phyloP scores from a whole-genome alignment of 1,140 invertebrate genomes.

The Scaptomyza graminum region DNA sequence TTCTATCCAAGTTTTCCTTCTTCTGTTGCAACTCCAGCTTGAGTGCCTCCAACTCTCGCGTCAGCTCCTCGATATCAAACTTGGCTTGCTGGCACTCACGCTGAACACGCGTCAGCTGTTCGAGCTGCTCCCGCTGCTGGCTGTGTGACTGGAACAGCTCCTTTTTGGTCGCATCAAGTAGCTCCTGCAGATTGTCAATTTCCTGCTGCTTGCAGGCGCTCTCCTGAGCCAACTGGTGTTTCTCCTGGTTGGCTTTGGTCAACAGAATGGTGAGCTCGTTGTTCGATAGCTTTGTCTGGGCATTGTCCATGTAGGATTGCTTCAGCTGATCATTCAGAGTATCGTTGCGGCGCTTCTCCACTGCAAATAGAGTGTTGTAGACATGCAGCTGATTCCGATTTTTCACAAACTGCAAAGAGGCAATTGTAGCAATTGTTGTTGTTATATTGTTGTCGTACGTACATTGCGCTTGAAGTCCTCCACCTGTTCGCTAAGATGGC shows the following conservation, averaged over 20 bases:
- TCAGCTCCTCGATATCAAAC: slow-evolving; percentile 44
- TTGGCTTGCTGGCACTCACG: slow-evolving; percentile 45
- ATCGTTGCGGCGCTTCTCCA: slow-evolving; percentile 73
- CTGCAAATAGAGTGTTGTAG: slow-evolving; percentile 64
- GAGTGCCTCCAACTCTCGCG: slow-evolving; percentile 17
- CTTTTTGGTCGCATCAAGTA: slow-evolving; percentile 38
- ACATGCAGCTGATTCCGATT: slow-evolving; percentile 76
- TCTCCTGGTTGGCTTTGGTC: slow-evolving; percentile 39
- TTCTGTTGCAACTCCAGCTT: slow-evolving; percentile 27
- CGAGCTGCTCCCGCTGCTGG: slow-evolving; percentile 45
- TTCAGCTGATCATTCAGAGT: slow-evolving; percentile 63
- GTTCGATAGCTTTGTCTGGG: slow-evolving; percentile 57
- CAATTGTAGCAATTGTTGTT: too few species aligned
- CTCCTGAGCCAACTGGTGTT: slow-evolving; percentile 32
- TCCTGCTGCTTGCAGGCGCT: slow-evolving; percentile 43
- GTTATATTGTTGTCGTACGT: slow-evolving; percentile 14
- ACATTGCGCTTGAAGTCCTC: slow-evolving; percentile 61
- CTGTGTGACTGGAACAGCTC: slow-evolving; percentile 53
- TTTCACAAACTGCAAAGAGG: slow-evolving; percentile 59
- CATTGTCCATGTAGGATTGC: slow-evolving; percentile 59
- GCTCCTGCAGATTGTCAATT: slow-evolving; percentile 47
- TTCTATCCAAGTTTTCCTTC: slow-evolving; percentile 15
- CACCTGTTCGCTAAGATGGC: slow-evolving; percentile 59
- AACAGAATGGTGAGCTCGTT: slow-evolving; percentile 57
- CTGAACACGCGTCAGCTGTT: slow-evolving; percentile 45